Evolutionary conservation across 2,113 vertebrate species (phyloP), one percentile per base, ranked within the genome.

Genomic region (Picathartes gymnocephalus): DNA sequence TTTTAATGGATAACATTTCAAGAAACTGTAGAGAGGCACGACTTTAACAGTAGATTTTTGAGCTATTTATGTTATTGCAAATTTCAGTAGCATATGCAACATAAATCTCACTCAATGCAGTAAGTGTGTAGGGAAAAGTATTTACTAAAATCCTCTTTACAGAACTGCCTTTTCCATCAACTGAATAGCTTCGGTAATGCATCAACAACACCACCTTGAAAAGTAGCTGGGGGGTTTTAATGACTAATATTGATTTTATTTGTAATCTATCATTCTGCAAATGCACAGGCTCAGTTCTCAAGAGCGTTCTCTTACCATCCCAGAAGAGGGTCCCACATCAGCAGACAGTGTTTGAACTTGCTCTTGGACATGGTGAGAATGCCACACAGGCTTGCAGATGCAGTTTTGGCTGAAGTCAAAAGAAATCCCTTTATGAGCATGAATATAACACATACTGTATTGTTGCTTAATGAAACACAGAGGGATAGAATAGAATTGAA

Each of bases 81-180:
- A 81, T 86, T 93, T 94, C 81, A 90, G 78, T 40, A 89, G 39
- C 22, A 21, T 18, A 28, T 25, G 89, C 50, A 76, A 94, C 97
- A 94, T 91, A 96, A 96, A 96, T 92, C 90, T 93, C 68, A 72
- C 33, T 72, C 89, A 95, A 96, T 86, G 84, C 48, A 94, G 39
- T 92, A 77, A 92, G 21, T 65, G 71, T 10, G 2, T 35, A 82
- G 65, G 30, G 74, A 89, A 83, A 95, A 86, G 37, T 56, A 91
- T 62, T 95, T 92, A 92, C 85, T 96, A 88, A 96, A 96, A 86
- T 92, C 45, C 20, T 90, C 86, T 86, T 73, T 64, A 88, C 40
- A 66, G 53, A 93, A 81, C 86, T 70, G 84, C 71, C 86, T 84
- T 95, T 92, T 95, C 85, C 77, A 90, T 90, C n/a, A 45, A 54